Evolutionary conservation across 1,140 invertebrate genomes (phyloP).

Genomic region (Drosophila santomea): DNA sequence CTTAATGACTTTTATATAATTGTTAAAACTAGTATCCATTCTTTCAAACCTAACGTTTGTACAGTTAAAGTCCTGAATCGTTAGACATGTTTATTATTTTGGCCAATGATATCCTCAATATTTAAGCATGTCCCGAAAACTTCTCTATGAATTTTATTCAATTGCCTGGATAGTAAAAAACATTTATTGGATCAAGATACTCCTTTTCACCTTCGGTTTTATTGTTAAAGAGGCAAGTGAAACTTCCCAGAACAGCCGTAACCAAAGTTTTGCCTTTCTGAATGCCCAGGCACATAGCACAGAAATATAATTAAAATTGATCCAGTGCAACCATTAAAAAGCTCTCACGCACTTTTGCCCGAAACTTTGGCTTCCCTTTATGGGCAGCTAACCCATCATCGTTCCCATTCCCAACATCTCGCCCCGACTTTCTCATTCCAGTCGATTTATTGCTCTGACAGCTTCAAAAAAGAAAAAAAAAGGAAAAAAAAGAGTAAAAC

Average conservation of each 20-base stretch:
- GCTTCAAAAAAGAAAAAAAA: conserved; percentile 33
- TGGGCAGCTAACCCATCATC: conserved; percentile 42
- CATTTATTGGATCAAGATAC: background rate
- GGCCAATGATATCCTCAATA: too few species aligned
- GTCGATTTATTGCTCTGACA: conserved; percentile 75
- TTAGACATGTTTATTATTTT: background rate
- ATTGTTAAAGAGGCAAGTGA: conserved; percentile 31
- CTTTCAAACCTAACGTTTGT: background rate
- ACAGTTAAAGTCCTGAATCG: background rate
- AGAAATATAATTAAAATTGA: conserved; percentile 61
- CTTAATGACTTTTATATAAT: too few species aligned
- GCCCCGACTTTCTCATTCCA: conserved; percentile 50
- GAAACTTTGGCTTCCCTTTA: conserved; percentile 47
- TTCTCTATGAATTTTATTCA: background rate
- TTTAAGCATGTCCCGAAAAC: background rate
- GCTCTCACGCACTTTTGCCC: conserved; percentile 57
- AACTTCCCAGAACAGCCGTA: conserved; percentile 31
- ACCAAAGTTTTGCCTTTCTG: conserved; percentile 26
- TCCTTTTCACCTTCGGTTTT: conserved; percentile 31
- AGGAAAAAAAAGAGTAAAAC: background rate
- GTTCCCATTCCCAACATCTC: conserved; percentile 6
- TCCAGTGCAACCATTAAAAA: conserved; percentile 61
- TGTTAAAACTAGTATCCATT: too few species aligned
- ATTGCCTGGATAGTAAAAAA: conserved; percentile 5
- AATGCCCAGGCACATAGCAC: conserved; percentile 34